These are phyloP conservation scores for Smithornis capensis DNA, from an alignment of 2,113 vertebrate species.

Conservation along the genomic window DNA sequence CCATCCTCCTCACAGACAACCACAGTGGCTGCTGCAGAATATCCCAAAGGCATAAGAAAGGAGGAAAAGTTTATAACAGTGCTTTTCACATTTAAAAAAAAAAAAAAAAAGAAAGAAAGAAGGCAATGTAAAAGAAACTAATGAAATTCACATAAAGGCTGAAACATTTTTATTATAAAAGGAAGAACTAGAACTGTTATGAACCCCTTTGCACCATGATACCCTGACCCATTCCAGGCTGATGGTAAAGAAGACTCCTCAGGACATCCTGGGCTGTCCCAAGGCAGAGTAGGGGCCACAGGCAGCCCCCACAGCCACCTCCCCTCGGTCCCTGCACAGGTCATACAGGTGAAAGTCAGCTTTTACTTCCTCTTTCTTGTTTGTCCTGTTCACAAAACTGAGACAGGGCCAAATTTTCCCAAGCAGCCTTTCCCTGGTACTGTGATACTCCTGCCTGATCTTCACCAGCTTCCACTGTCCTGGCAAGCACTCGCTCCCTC, in stretches of 20 bases:
- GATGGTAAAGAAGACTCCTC: not conserved
- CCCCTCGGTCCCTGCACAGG: not conserved
- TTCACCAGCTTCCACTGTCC: not conserved
- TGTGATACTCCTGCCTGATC: not conserved
- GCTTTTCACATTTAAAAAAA: not conserved
- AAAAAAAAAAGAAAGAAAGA: not conserved
- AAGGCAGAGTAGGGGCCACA: rapidly evolving
- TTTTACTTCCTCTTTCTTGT: not conserved
- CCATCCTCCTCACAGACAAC: not conserved
- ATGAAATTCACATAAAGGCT: not conserved
- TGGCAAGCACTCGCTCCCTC: rapidly evolving
- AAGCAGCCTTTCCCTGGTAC: not conserved
- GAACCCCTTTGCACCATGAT: not conserved
- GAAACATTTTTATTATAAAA: not conserved
- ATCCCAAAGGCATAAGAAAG: not conserved
- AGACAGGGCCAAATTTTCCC: not conserved
- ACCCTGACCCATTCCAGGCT: not conserved
- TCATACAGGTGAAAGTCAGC: not conserved
- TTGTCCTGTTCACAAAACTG: not conserved
- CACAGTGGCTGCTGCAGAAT: not conserved
- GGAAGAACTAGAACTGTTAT: not conserved
- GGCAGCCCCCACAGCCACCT: not conserved
- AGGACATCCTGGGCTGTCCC: not conserved
- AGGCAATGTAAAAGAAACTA: not conserved
- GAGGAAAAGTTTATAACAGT: not conserved